Percentiles rank a stretch among this genome's conserved stretches.
These are phyloP conservation scores for Paragorgia papillata DNA, from an alignment of 92 coral and sea anemone genomes.

Conservation along the genomic window DNA sequence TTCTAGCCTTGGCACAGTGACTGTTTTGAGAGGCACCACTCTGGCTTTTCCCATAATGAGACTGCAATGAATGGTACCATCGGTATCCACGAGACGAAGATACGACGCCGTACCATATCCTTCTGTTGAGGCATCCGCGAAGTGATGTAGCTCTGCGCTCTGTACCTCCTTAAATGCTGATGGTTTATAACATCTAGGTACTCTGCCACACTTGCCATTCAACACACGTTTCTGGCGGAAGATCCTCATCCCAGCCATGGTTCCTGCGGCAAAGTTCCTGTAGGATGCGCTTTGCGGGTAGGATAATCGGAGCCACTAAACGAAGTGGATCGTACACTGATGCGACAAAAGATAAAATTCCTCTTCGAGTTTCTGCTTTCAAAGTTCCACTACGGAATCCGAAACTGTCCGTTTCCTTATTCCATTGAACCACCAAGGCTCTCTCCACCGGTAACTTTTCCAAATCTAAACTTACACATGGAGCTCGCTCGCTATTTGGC, in stretches of 20 bases:
- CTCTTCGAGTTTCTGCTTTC: background rate
- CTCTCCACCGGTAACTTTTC: slow-evolving; percentile 40
- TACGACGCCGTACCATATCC: slow-evolving; percentile 44
- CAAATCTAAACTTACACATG: slow-evolving; percentile 3
- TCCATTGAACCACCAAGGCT: slow-evolving; percentile 46
- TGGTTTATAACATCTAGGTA: slow-evolving; percentile 7
- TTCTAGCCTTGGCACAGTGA: slow-evolving; percentile 36
- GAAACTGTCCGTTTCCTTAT: slow-evolving; percentile 17
- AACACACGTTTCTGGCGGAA: background rate
- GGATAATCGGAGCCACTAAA: background rate
- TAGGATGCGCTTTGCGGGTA: background rate
- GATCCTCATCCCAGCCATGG: slow-evolving; percentile 26
- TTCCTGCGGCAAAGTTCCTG: slow-evolving; percentile 23
- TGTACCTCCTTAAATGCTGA: background rate
- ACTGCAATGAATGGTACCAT: background rate
- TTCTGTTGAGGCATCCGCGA: slow-evolving; percentile 39
- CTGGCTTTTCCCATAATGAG: slow-evolving; percentile 40
- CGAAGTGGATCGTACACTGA: slow-evolving; percentile 33
- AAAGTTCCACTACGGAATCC: slow-evolving; percentile 32
- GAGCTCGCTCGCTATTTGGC: background rate
- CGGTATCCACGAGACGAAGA: slow-evolving; percentile 19
- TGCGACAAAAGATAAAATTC: background rate
- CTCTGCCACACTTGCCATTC: background rate
- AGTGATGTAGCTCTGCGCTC: slow-evolving; percentile 32
- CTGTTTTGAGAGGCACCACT: slow-evolving; percentile 28